phyloP scores from a whole-genome alignment of 2,113 vertebrate genomes.

The Callospermophilus lateralis region DNA sequence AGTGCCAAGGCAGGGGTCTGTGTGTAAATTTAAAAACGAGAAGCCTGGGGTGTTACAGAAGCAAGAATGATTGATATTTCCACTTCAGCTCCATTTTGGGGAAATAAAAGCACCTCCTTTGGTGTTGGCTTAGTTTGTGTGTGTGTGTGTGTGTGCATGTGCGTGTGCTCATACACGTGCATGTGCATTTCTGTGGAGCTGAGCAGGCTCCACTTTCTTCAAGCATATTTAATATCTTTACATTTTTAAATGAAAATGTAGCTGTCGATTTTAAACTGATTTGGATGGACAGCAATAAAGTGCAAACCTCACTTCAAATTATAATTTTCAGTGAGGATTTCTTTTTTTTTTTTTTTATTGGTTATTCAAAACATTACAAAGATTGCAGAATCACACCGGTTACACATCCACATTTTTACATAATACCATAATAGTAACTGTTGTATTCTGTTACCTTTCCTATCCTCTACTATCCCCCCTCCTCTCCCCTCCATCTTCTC shows the following conservation, averaged over 20 bases:
- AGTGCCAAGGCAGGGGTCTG: not conserved
- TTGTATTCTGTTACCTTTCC: too few species aligned
- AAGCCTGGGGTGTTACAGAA: slow-evolving; percentile 57
- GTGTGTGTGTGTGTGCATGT: too few species aligned
- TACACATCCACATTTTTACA: too few species aligned
- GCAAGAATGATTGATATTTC: not conserved
- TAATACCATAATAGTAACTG: too few species aligned
- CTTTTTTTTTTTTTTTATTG: too few species aligned
- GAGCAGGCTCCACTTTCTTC: slow-evolving; percentile 80
- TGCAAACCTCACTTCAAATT: slow-evolving; percentile 93
- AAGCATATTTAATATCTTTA: slow-evolving; percentile 88
- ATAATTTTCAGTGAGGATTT: slow-evolving; percentile 93
- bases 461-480: too few species aligned
- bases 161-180: fast-evolving
- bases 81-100: slow-evolving; percentile 14
- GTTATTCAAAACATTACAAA: too few species aligned
- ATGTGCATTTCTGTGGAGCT: not conserved
- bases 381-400: too few species aligned
- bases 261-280: slow-evolving; percentile 94
- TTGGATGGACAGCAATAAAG: slow-evolving; percentile 94
- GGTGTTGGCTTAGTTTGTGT: not conserved
- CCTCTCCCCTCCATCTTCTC: too few species aligned
- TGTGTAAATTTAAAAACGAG: slow-evolving; percentile 62
- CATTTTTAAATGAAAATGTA: slow-evolving; percentile 91
- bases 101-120: slow-evolving; percentile 59